These are phyloP conservation scores for Diplosoma virens DNA, from an alignment of 23 tunicate genomes.

Conservation along the genomic window DNA sequence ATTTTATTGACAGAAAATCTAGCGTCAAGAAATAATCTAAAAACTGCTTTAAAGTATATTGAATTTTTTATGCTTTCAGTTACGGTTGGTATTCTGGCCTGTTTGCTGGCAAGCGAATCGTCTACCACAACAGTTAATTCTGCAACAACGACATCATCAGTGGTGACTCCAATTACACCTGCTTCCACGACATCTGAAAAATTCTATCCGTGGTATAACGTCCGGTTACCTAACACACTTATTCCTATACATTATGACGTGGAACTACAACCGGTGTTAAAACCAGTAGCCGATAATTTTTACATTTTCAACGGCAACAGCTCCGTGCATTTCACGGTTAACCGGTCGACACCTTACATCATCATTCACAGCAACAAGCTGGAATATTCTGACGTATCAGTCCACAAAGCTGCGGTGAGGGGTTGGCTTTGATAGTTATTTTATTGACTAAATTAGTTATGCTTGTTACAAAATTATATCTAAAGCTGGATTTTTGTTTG, in stretches of 20 bases:
- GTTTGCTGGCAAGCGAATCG: conserved; percentile 20
- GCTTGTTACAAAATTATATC: no score
- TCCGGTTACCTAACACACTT: conserved; percentile 39
- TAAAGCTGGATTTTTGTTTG: no score
- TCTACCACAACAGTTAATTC: background rate
- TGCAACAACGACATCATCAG: background rate
- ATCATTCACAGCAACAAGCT: conserved; percentile 64
- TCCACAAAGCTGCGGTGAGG: no score
- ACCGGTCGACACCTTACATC: conserved; percentile 17
- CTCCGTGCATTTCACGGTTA: conserved; percentile 21
- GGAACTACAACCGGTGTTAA: conserved; percentile 46
- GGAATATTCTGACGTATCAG: conserved; percentile 20
- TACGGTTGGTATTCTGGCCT: conserved; percentile 42
- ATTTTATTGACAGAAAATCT: conserved; percentile 4
- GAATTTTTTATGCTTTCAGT: conserved; percentile 25
- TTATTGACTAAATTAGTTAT: no score
- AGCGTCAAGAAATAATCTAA: background rate
- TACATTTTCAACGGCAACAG: conserved; percentile 58
- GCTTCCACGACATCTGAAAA: background rate
- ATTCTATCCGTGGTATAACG: conserved; percentile 38
- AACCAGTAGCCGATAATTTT: conserved; percentile 10
- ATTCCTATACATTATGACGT: conserved; percentile 53
- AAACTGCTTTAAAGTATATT: background rate
- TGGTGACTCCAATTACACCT: background rate
- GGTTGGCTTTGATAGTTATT: no score